These are phyloP conservation scores for Eurypyga helias DNA, from an alignment of 2,113 vertebrate genomes.

Conservation along the genomic window DNA sequence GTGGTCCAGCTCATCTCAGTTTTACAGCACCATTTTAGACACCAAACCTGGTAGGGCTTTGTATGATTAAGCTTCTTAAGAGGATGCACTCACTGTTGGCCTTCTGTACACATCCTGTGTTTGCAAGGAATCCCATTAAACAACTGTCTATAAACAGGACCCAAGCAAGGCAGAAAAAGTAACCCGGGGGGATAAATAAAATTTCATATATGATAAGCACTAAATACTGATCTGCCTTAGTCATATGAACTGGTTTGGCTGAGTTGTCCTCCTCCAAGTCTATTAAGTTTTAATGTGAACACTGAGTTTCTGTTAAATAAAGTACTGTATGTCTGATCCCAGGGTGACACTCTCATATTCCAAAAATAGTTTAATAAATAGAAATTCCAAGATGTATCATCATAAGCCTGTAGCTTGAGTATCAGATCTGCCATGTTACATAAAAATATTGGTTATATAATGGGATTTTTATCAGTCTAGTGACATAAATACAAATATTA, in stretches of 20 bases:
- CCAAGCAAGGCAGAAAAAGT: not conserved
- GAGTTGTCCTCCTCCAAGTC: not conserved
- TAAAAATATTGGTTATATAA: slow-evolving; percentile 63
- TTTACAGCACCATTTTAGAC: not conserved
- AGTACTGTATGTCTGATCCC: not conserved
- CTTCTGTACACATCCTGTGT: not conserved
- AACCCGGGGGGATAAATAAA: not conserved
- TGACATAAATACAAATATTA: slow-evolving; percentile 28
- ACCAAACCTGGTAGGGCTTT: not conserved
- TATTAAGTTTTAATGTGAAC: not conserved
- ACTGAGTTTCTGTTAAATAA: slow-evolving; percentile 19
- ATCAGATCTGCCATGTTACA: slow-evolving; percentile 35
- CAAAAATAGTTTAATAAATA: slow-evolving; percentile 50
- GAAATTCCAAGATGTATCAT: slow-evolving; percentile 24
- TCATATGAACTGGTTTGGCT: not conserved
- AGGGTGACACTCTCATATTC: slow-evolving; percentile 17
- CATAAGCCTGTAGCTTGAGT: slow-evolving; percentile 29
- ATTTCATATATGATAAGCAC: not conserved
- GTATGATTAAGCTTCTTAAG: not conserved
- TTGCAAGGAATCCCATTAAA: not conserved
- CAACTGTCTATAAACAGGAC: not conserved
- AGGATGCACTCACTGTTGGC: not conserved
- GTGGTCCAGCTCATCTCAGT: not conserved
- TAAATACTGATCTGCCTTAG: slow-evolving; percentile 25
- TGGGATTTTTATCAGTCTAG: slow-evolving; percentile 57